Percentiles rank a stretch among this genome's conserved stretches.
These are phyloP conservation scores for Tenthredo mesomela DNA, from an alignment of 2,888 invertebrate genomes.

Conservation along the genomic window DNA sequence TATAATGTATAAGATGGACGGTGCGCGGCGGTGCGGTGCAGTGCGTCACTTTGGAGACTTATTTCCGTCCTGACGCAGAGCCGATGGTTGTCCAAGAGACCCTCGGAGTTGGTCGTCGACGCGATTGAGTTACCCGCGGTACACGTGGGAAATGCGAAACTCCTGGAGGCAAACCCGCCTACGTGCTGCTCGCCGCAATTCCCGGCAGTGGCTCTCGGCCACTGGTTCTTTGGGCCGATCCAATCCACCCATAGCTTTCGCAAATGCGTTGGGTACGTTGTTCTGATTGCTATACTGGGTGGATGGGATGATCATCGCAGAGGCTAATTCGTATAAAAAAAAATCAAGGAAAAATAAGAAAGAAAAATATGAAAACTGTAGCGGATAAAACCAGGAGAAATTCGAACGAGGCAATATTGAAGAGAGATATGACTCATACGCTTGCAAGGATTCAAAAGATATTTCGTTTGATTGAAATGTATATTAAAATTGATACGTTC, in stretches of 20 bases:
- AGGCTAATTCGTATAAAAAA: neutral
- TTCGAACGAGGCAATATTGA: constrained; percentile 10
- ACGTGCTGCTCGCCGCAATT: constrained; percentile 10
- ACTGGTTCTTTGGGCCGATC: neutral
- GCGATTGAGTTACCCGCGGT: constrained; percentile 46
- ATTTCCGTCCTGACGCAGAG: constrained; percentile 35
- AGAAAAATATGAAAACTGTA: neutral
- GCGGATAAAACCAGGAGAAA: neutral
- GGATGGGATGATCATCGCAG: neutral
- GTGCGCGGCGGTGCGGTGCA: constrained; percentile 1
- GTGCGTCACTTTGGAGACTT: constrained; percentile 26
- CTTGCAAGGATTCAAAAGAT: neutral
- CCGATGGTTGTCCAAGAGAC: constrained; percentile 28
- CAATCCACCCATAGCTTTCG: neutral
- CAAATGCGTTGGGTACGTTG: neutral
- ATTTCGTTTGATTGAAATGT: constrained; percentile 15
- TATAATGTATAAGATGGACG: constrained; percentile 16
- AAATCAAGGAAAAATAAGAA: neutral
- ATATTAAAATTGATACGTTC: constrained; percentile 7
- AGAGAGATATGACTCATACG: constrained; percentile 22
- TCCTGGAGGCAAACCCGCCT: constrained; percentile 41
- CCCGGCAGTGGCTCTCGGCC: constrained; percentile 33
- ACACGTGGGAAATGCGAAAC: constrained; percentile 47
- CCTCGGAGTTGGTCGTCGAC: constrained; percentile 27
- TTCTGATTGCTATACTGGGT: constrained; percentile 5